phyloP scores from a whole-genome alignment of 1,140 invertebrate species.

The Arctopsyche grandis region DNA sequence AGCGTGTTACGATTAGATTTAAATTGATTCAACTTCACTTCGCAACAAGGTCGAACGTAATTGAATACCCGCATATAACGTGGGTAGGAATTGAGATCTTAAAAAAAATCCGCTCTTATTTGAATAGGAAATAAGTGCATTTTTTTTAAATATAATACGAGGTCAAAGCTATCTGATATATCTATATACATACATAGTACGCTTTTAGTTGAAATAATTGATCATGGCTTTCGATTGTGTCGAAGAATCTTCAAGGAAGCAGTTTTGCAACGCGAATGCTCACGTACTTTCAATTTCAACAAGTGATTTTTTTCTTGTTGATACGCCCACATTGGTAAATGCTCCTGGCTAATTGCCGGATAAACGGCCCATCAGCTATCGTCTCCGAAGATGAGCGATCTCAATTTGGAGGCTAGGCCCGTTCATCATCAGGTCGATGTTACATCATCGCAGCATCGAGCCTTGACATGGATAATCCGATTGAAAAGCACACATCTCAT shows the following conservation, averaged over 20 bases:
- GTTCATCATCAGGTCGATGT: constrained; percentile 12
- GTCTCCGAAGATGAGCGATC: not conserved
- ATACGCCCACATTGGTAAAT: not conserved
- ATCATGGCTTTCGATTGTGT: too few relatives aligned
- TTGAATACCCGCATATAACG: not conserved
- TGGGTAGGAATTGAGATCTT: too few relatives aligned
- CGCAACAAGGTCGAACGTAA: not conserved
- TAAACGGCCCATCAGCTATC: not conserved
- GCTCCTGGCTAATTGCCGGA: not conserved
- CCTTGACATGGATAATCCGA: constrained; percentile 43
- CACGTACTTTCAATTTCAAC: not conserved
- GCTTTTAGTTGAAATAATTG: too few relatives aligned
- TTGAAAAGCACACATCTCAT: constrained; percentile 39
- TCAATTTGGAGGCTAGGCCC: not conserved
- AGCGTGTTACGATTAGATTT: not conserved
- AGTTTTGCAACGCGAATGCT: too few relatives aligned
- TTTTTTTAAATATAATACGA: too few relatives aligned
- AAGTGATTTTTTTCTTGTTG: not conserved
- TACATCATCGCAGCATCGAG: constrained; percentile 26
- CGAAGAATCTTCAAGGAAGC: too few relatives aligned
- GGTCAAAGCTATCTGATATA: too few relatives aligned
- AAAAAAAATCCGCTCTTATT: too few relatives aligned
- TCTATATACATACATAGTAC: too few relatives aligned
- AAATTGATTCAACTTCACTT: not conserved
- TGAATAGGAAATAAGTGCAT: too few relatives aligned